Conservation (phyloP, 2,797 vertebrate genomes). For the Podargus strigoides region DNA sequence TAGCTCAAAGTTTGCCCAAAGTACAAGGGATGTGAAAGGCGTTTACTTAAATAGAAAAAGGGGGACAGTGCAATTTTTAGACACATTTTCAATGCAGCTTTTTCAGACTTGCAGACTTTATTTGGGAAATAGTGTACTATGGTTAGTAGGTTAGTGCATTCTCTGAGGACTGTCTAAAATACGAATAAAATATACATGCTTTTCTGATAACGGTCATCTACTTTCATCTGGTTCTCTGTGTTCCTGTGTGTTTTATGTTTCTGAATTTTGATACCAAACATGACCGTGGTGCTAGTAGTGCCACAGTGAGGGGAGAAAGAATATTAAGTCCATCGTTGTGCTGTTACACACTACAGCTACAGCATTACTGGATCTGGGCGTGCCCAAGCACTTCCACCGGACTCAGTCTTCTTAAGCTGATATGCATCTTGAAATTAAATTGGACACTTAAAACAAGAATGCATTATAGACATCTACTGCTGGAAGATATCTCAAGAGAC, state of each 20-base stretch:
- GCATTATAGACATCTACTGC: not conserved
- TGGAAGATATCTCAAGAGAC: not conserved
- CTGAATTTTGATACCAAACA: not conserved
- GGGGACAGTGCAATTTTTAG: not conserved
- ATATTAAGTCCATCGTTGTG: not conserved
- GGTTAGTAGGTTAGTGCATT: not conserved
- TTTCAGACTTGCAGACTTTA: not conserved
- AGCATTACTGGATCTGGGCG: not conserved
- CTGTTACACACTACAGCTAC: accelerated
- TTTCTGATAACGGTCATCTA: not conserved
- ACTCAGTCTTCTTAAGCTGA: not conserved
- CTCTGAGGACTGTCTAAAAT: not conserved
- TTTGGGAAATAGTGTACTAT: not conserved
- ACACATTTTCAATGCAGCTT: not conserved
- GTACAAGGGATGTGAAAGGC: not conserved
- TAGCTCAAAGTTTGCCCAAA: not conserved
- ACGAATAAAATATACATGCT: not conserved
- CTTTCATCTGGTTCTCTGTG: not conserved
- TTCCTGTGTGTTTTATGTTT: not conserved
- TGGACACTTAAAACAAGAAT: not conserved
- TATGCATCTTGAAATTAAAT: not conserved
- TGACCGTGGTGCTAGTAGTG: not conserved
- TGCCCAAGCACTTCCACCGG: not conserved
- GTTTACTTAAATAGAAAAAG: not conserved
- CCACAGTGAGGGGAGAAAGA: not conserved